A percentile compares a stretch with the other conserved stretches of the same genome.
Evolutionary conservation across 2,888 invertebrate genomes (phyloP).

Genomic region (Coelogynopora nodosa): DNA sequence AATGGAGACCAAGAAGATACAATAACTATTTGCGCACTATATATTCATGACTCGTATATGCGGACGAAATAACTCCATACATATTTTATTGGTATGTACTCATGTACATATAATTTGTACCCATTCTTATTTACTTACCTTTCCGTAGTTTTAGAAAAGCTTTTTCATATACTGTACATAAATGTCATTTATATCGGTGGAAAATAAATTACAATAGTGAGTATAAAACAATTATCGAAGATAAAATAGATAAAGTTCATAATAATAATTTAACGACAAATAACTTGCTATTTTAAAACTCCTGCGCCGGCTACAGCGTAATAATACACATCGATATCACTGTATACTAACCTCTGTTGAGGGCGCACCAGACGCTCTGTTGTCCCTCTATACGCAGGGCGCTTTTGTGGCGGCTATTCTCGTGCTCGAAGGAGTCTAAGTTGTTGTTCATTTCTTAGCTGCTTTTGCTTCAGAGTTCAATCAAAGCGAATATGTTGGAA

Average conservation of each 20-base stretch:
- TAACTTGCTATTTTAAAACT: background rate
- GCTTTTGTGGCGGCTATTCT: background rate
- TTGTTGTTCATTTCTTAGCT: background rate
- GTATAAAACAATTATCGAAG: no score
- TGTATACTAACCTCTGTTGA: background rate
- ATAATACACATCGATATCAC: background rate
- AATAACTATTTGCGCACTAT: conserved; percentile 12
- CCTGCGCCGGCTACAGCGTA: background rate
- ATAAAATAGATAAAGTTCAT: no score
- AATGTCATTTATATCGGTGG: conserved; percentile 17
- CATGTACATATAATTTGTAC: background rate
- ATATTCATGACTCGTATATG: background rate
- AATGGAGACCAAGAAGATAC: conserved; percentile 12
- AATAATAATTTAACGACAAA: background rate
- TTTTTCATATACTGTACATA: background rate
- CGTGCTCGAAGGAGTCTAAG: background rate
- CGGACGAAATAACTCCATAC: background rate
- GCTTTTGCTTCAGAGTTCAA: background rate
- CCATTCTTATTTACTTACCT: conserved; percentile 21
- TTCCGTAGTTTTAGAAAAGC: background rate
- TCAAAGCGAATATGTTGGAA: background rate
- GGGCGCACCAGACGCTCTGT: background rate
- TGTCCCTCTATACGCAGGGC: background rate
- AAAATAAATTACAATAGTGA: conserved; percentile 8
- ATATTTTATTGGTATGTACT: background rate